Base-by-base conservation (phyloP, 2,888 invertebrate genomes). In the Hirudinaria manillensis region DNA sequence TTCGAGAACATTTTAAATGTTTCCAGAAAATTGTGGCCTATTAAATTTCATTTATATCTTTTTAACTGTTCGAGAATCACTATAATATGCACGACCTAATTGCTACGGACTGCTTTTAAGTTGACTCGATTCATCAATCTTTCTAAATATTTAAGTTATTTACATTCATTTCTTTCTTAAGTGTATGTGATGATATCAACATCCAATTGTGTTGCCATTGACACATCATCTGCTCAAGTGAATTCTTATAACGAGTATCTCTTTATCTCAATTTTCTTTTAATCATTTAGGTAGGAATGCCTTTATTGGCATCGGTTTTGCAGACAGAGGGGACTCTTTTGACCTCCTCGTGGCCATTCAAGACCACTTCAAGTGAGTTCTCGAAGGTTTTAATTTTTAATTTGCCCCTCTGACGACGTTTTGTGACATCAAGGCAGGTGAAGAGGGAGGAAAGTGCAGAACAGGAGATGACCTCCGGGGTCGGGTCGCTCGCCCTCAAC, bases 301-400 rank as follows among this genome's bases (percentile, higher is more conserved):
- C 27, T 99, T 94, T 84, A 93, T 99, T 83, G 99, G 99, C 0
- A 89, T 98, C 75, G 99, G 99, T 19, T 99, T 98, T 87, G 92
- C 94, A 1, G 99, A 99, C 86, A 89, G 99, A 80, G 94, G 96
- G 32, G 99, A 99, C 86, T 96, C 98, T 70, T 99, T 99, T 88
- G 99, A 99, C 87, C 88, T 99, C 78, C 98, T 99, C 87, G 99
- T 99, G 38, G 92, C 98, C 56, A 88, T 99, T 74, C 99, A 98
- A 88, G 96, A 97, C 86, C 96, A 97, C 85, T 98, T 98, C 84
- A 98, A 98, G 87, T 87, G 80, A 82, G 70, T 76, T n/a, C 45
- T 13, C 36, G 10, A 16, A n/a, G 2, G 29, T 68, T 34, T 34
- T 68, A 7, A 68, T 34, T 24, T 7, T 29, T 1, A 16, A 10